Evolutionary conservation across 2,113 vertebrate species (phyloP).

Genomic region (Choloepus hoffmanni): DNA sequence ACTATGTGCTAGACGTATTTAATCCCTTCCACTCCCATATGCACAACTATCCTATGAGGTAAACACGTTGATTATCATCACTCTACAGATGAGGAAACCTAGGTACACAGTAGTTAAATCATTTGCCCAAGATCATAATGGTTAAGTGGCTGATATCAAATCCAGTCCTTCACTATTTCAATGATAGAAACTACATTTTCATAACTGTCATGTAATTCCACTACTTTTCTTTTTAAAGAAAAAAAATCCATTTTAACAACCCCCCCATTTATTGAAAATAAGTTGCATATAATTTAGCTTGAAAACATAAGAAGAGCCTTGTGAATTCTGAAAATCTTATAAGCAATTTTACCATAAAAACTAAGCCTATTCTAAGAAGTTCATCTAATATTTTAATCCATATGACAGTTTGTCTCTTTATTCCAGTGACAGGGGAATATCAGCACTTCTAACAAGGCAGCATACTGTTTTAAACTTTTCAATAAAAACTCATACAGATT

Average conservation of each 20-base stretch:
- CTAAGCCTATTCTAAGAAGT: constrained; percentile 30
- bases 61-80: constrained; percentile 6
- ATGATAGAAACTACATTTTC: constrained; percentile 42
- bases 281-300: constrained; percentile 38
- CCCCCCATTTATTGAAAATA: constrained; percentile 45
- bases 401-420: constrained; percentile 22
- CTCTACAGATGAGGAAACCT: constrained; percentile 49
- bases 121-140: constrained; percentile 2
- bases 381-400: constrained; percentile 54
- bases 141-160: constrained; percentile 47
- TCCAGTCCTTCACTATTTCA: constrained; percentile 39
- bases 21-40: neutral
- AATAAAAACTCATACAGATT: constrained; percentile 51
- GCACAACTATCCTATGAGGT: too few relatives aligned
- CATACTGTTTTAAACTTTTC: constrained; percentile 19
- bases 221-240: constrained; percentile 52
- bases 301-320: constrained; percentile 44
- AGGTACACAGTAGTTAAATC: constrained; percentile 17
- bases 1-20: neutral
- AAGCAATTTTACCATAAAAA: constrained; percentile 64
- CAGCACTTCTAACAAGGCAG: constrained; percentile 31
- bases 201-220: constrained; percentile 54
- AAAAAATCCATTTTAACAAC: constrained; percentile 52
- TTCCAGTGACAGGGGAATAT: constrained; percentile 29
- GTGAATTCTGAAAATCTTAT: constrained; percentile 42